Base-by-base conservation (phyloP, 2,113 vertebrate genomes). In the Calonectris borealis region DNA sequence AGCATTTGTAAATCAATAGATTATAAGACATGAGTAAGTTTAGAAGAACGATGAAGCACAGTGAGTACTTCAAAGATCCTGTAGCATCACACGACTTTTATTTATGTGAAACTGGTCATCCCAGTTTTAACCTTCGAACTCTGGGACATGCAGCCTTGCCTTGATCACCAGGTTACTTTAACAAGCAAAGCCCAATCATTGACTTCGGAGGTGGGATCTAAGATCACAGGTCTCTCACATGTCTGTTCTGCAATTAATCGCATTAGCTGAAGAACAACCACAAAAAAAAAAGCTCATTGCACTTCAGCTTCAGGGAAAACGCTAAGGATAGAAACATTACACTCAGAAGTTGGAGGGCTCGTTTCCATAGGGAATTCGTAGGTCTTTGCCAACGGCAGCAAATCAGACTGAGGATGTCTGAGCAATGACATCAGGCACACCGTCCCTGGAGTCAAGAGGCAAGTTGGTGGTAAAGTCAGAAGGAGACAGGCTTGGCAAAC, bases 291-390 rank as follows among this genome's bases (percentile, higher is more conserved):
- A 85, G 16, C 42, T 44, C 65, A 19, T 79, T 86, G 52, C 73
- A 68, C 86, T 71, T 90, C 52, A 85, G 69, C 60, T 95, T 93
- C 88, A 88, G 88, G 84, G 90, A 96, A 80, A 79, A 55, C 1
- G 25, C 88, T 90, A 94, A 95, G 75, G 62, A 94, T 88, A 96
- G 95, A 86, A 93, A 96, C 93, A 83, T 92, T 94, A 97, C 78
- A 62, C 73, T 81, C 52, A 86, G 51, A 88, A 94, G 62, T 0
- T 66, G 51, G 73, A 87, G 69, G 70, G 49, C 84, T 79, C 2
- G 1, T 82, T 96, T 94, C 90, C 73, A 25, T 36, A 29, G 75
- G 83, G 93, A 87, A 88, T 89, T 83, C 0, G 0, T 42, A 71
- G 29, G 69, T 80, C 89, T 89, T 91, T 95, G 93, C 83, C 90